These are phyloP conservation scores for Stictonetta naevosa DNA, from an alignment of 2,113 vertebrate genomes.

Conservation along the genomic window DNA sequence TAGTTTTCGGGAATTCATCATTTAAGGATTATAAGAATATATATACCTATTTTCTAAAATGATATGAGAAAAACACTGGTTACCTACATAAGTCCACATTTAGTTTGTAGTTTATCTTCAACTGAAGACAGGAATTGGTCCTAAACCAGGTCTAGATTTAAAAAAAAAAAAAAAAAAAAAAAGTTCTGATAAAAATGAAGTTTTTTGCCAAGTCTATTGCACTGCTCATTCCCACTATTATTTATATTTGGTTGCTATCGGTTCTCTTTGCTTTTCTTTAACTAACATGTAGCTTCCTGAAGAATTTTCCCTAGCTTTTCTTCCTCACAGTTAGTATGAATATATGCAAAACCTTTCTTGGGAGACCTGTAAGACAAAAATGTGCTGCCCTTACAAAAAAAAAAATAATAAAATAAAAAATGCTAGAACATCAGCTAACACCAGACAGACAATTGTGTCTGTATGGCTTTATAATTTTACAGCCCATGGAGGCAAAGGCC, in stretches of 20 bases:
- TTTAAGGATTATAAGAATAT: slow-evolving; percentile 15
- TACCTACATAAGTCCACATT: background rate
- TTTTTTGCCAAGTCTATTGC: background rate
- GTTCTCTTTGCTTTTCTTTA: background rate
- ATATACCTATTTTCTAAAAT: background rate
- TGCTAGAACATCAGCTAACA: background rate
- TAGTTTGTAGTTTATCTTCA: background rate
- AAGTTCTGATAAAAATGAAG: background rate
- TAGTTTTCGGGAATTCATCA: slow-evolving; percentile 30
- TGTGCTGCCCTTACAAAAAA: background rate
- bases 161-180: background rate
- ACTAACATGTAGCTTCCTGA: background rate
- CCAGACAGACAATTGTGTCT: background rate
- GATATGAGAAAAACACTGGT: background rate
- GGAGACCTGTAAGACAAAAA: background rate
- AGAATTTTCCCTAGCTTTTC: background rate
- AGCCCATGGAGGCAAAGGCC: background rate
- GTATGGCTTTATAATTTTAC: background rate
- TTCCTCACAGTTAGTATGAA: background rate
- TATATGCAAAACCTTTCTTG: background rate
- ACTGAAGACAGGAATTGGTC: background rate
- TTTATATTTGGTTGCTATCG: background rate
- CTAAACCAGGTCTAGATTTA: background rate
- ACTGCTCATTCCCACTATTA: background rate
- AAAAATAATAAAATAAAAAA: background rate